These are phyloP conservation scores for Pyxicephalus adspersus DNA, from an alignment of 2,113 vertebrate genomes.

Conservation along the genomic window DNA sequence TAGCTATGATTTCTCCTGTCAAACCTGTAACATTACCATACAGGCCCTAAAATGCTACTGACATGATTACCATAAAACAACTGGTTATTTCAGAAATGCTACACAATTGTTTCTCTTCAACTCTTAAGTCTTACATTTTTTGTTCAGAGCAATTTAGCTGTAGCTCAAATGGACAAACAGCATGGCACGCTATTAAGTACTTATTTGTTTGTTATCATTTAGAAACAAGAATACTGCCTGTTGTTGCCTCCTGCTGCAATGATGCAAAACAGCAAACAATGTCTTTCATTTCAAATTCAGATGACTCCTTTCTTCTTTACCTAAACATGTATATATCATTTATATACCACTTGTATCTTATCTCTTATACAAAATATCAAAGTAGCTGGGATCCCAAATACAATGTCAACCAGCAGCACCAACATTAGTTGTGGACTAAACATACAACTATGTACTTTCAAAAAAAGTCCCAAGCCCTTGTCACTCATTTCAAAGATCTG, in stretches of 20 bases:
- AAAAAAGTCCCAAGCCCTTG: conserved; percentile 14
- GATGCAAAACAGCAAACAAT: conserved; percentile 66
- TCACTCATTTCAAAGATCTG: not conserved
- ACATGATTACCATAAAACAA: not conserved
- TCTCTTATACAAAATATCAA: not conserved
- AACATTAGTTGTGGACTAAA: not conserved
- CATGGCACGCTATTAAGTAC: conserved; percentile 57
- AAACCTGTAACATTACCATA: conserved; percentile 9
- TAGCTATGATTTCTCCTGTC: too few relatives aligned
- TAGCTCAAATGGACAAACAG: conserved; percentile 61
- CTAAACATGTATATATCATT: not conserved
- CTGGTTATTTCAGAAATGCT: conserved; percentile 46
- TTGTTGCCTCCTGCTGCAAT: conserved; percentile 64
- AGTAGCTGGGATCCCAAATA: not conserved
- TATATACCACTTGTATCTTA: not conserved
- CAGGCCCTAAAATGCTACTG: not conserved
- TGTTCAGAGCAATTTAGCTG: conserved; percentile 63
- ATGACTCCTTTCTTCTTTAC: conserved; percentile 64
- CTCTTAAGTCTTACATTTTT: conserved; percentile 60
- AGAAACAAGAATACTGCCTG: conserved; percentile 60
- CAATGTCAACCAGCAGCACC: not conserved
- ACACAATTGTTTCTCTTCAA: conserved; percentile 56
- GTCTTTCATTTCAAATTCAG: conserved; percentile 65
- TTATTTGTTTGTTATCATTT: conserved; percentile 59
- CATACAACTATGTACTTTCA: conserved; percentile 35